Evolutionary conservation across 2,888 invertebrate species (phyloP).

Genomic region (Campopleginae sp.): DNA sequence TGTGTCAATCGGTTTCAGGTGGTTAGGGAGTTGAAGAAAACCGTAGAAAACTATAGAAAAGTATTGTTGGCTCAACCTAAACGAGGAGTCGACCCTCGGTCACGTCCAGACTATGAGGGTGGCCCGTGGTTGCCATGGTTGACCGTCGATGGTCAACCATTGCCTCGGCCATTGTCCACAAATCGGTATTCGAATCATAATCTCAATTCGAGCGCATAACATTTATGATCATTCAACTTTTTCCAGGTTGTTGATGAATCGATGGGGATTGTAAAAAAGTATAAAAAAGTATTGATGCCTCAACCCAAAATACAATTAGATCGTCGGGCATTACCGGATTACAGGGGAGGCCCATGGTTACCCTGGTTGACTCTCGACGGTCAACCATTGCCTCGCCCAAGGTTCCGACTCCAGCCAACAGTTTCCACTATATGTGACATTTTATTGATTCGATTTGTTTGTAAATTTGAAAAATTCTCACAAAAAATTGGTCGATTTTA

Average conservation of each 20-base stretch:
- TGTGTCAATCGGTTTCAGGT: slow-evolving; percentile 67
- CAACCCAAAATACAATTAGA: slow-evolving; percentile 71
- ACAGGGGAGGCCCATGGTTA: slow-evolving; percentile 77
- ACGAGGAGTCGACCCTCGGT: slow-evolving; percentile 69
- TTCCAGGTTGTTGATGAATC: slow-evolving; percentile 73
- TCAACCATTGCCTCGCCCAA: slow-evolving; percentile 7
- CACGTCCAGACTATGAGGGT: slow-evolving; percentile 73
- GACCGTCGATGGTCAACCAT: slow-evolving; percentile 32
- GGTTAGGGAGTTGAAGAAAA: slow-evolving; percentile 66
- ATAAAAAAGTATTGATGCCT: slow-evolving; percentile 68
- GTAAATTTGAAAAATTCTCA: too few relatives aligned
- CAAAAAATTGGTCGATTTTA: too few relatives aligned
- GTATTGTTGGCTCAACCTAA: slow-evolving; percentile 71
- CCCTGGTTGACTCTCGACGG: slow-evolving; percentile 75
- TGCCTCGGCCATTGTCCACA: slow-evolving; percentile 15
- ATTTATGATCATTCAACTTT: too few relatives aligned
- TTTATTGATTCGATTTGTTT: neutral
- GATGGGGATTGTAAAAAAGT: slow-evolving; percentile 69
- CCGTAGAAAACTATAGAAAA: slow-evolving; percentile 71
- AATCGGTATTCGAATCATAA: neutral
- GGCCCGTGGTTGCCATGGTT: slow-evolving; percentile 80
- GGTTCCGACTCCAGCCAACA: too few relatives aligned
- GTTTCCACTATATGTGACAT: neutral
- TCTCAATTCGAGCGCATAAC: neutral
- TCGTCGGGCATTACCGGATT: slow-evolving; percentile 71